Conservation (phyloP, 1,140 invertebrate genomes). For the Leptonema lineaticorne region DNA sequence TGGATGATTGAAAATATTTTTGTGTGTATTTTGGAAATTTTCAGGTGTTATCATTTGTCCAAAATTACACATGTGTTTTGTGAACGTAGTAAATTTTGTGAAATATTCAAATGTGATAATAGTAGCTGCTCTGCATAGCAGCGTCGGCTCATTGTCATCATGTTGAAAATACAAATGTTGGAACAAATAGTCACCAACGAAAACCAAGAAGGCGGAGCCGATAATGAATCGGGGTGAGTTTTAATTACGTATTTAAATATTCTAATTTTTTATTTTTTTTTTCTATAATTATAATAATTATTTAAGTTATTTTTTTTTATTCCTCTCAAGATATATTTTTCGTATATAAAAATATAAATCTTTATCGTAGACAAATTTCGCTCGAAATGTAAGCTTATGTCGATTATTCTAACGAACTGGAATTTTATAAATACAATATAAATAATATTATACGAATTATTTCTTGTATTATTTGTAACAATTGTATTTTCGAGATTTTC, state of each 20-base stretch:
- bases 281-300: too few relatives aligned
- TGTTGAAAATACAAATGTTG: constrained; percentile 52
- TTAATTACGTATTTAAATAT: background rate
- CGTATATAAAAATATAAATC: too few relatives aligned
- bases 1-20: background rate
- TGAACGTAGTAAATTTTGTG: background rate
- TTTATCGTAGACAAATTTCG: too few relatives aligned
- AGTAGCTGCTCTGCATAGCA: constrained; percentile 11
- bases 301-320: too few relatives aligned
- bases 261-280: background rate
- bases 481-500: too few relatives aligned
- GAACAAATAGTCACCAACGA: constrained; percentile 50
- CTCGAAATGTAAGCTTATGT: too few relatives aligned
- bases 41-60: too few relatives aligned
- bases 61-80: constrained; percentile 1
- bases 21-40: background rate
- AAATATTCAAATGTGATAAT: constrained; percentile 13
- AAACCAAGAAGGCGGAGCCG: constrained; percentile 36
- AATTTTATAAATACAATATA: too few relatives aligned
- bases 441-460: too few relatives aligned
- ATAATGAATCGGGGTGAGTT: constrained; percentile 27
- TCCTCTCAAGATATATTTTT: too few relatives aligned
- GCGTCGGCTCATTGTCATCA: constrained; percentile 35
- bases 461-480: too few relatives aligned
- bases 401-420: too few relatives aligned